Percentiles rank a stretch among this genome's conserved stretches.
These are phyloP conservation scores for Semaprochilodus insignis DNA, from an alignment of 2,797 vertebrate species.

Conservation along the genomic window DNA sequence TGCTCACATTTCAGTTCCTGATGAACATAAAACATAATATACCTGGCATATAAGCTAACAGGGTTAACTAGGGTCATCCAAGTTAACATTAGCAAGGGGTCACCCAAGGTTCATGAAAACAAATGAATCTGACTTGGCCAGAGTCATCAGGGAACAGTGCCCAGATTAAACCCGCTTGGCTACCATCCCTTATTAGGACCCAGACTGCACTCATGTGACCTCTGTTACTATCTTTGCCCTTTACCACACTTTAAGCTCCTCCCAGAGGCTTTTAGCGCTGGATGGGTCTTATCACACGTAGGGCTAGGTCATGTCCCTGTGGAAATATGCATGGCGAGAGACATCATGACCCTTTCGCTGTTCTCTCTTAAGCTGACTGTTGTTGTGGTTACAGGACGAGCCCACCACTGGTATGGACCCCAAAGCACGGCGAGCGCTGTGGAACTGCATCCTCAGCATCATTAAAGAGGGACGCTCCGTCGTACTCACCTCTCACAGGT, in stretches of 20 bases:
- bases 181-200: background rate
- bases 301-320: background rate
- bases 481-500: constrained; percentile 98
- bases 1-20: too few relatives aligned
- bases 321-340: background rate
- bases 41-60: too few relatives aligned
- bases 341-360: constrained; percentile 1
- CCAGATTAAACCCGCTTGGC: background rate
- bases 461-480: constrained; percentile 97
- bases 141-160: constrained; percentile 14
- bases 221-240: background rate
- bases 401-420: constrained; percentile 99
- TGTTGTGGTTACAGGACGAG: constrained; percentile 84
- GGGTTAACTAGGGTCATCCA: background rate
- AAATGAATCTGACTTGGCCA: background rate
- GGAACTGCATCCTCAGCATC: constrained; percentile 95
- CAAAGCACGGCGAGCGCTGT: constrained; percentile 93
- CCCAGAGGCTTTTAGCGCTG: background rate
- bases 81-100: background rate
- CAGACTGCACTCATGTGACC: background rate
- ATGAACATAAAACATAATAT: too few relatives aligned
- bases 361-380: constrained; percentile 43
- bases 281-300: background rate
- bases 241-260: constrained; percentile 2
- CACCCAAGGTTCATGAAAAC: constrained; percentile 20